Conservation (phyloP, 2,797 vertebrate species). For the Poecilia velifera region DNA sequence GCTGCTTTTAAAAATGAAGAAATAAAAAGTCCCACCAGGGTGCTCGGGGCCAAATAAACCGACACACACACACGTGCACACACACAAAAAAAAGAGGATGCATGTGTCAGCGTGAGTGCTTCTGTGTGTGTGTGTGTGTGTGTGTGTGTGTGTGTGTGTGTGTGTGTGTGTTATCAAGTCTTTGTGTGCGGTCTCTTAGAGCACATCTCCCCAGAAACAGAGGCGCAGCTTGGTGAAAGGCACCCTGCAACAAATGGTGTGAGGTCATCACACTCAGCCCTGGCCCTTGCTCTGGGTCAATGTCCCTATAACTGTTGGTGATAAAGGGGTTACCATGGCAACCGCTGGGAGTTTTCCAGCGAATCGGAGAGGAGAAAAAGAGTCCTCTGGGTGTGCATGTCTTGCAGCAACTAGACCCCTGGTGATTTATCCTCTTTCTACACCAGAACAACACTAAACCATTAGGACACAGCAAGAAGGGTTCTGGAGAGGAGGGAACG, state of each 20-base stretch:
- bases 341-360: constrained; percentile 32
- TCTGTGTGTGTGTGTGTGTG: background rate
- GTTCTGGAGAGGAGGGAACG: constrained; percentile 31
- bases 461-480: constrained; percentile 59
- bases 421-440: constrained; percentile 61
- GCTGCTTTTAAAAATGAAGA: constrained; percentile 5
- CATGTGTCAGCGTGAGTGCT: background rate
- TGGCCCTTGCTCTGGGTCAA: constrained; percentile 64
- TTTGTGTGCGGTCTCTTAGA: constrained; percentile 5
- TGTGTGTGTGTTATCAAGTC: background rate
- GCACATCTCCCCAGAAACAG: constrained; percentile 45
- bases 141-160: background rate
- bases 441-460: constrained; percentile 47
- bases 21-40: constrained; percentile 12
- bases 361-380: constrained; percentile 47
- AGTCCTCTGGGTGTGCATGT: constrained; percentile 51
- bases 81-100: background rate
- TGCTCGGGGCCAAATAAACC: constrained; percentile 14
- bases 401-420: constrained; percentile 46
- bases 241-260: constrained; percentile 50
- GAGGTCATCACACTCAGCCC: constrained; percentile 63
- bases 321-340: constrained; percentile 71
- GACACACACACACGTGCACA: background rate
- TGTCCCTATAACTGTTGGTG: constrained; percentile 66
- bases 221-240: constrained; percentile 40